Base-by-base conservation (phyloP, 2,797 vertebrate species). In the Sebastes miniatus region DNA sequence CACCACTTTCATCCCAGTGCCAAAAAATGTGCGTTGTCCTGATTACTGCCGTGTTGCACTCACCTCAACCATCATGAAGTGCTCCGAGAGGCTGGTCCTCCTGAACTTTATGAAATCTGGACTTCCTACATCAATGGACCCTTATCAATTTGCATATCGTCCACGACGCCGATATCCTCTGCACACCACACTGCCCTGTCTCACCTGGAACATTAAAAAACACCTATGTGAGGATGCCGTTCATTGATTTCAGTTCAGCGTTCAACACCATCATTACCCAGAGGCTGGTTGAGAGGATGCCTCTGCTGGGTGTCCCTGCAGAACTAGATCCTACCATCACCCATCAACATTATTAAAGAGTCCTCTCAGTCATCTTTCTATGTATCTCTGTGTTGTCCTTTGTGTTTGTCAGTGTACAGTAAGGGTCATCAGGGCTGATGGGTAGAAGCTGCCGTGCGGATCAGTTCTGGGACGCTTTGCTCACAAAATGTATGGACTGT, bases 401-500 rank as follows among this genome's bases (percentile, higher is more conserved):
- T 71, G 54, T 84, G 27, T 76, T 14, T 76, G 20, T 78, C 73
- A 78, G 59, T 24, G 43, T 75, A 43, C 13, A 43, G 39, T 43
- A 61, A 76, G 18, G 61, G 24, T 64, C 34, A 59, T 54, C 29
- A 16, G 76, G 24, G 47, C 67, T 18, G 74, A 95, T 95, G 93
- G 85, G 24, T 20, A 16, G 6, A 18, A 8, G 1, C 24, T 96
- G 95, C 71, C n/a, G 0, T 1, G 72, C 50, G 1, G 88, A 81
- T 6, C 47, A 85, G n/a, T 86, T 79, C 85, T 57, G 57, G 83
- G 94, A 95, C 13, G 0, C 0, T 4, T 82, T 96, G 72, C 6
- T 94, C 22, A 76, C 1, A 34, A 0, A 2, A 1, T 96, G 95
- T 52, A 0, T 92, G 9, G 0, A 57, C 14, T 96, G 95, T 84